Base-by-base conservation (phyloP, 1,140 invertebrate genomes). In the Achatina immaculata region DNA sequence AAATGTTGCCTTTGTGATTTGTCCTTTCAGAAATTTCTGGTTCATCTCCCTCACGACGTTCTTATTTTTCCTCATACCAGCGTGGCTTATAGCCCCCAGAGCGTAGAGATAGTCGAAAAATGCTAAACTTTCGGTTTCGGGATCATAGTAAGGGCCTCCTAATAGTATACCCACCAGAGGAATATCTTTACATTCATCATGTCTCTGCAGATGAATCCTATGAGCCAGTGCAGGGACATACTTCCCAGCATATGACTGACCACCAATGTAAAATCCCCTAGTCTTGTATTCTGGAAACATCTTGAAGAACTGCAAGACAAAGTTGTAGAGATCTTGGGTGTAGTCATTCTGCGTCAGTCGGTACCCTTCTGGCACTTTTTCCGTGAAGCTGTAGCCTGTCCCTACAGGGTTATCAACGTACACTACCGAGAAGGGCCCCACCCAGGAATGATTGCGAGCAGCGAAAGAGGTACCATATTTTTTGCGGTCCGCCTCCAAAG, bases 361-460 rank as follows among this genome's bases (percentile, higher is more conserved):
- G 36, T 89, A 89, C 81, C 89, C 90, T 36, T 88, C 86, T 24
- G 55, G 75, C 69, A 87, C 88, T 36, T 80, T 81, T 4, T 85
- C 82, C 16, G 90, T 88, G 80, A 89, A 90, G 83, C 90, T 90
- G 74, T 88, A 90, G 0, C 90, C 89, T 31, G 89, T 89, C 21
- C 88, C 88, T 28, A 96, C 96, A 7, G 96, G 96, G 90, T 96
- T 96, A 87, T 97, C 96, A 75, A 97, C 95, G 85, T 95, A 97
- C n/a, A 97, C 92, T 34, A 97, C 86, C 86, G 95, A 94, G 85
- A 95, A 94, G 6, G 92, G 93, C 24, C 92, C 91, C 72, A 93
- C 94, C 96, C 96, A 97, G 11, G 94, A 94, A 14, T 86, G 81
- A 14, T 87, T 81, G 62, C 82, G 84, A 62, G 81, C 72, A 36